Evolutionary conservation across 2,797 vertebrate genomes (phyloP).

Genomic region (Squalus acanthias): DNA sequence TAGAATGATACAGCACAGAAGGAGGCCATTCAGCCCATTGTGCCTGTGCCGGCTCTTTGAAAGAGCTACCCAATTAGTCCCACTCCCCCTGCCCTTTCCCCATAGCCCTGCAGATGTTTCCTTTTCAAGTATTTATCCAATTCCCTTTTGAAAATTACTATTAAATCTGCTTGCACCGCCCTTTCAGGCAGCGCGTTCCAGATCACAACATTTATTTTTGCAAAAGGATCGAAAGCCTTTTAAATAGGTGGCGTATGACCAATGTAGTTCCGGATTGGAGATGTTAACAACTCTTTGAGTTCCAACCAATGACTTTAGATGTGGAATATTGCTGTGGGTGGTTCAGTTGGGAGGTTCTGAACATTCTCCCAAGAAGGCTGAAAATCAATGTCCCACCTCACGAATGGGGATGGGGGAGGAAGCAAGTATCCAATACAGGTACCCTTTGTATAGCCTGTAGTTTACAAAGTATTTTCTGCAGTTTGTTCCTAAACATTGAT

Average conservation of each 20-base stretch:
- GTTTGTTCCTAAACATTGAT: slow-evolving; percentile 70
- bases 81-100: too few species aligned
- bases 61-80: background rate
- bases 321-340: background rate
- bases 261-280: background rate
- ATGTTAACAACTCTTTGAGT: background rate
- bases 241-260: too few species aligned
- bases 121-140: background rate
- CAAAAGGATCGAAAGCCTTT: too few species aligned
- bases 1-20: background rate
- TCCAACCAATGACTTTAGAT: background rate
- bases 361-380: background rate
- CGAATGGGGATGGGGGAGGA: background rate
- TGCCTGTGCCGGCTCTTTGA: background rate
- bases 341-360: background rate
- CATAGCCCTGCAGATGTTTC: background rate
- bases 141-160: background rate
- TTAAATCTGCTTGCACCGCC: background rate
- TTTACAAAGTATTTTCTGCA: slow-evolving; percentile 73
- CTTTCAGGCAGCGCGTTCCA: background rate
- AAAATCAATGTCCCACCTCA: background rate
- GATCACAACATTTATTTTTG: background rate
- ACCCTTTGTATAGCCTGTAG: slow-evolving; percentile 52
- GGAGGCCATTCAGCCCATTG: background rate
- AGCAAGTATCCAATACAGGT: background rate